Evolutionary conservation across 2,797 vertebrate genomes (phyloP), one percentile per base, ranked within the genome.

Genomic region (Cryptoprocta ferox): DNA sequence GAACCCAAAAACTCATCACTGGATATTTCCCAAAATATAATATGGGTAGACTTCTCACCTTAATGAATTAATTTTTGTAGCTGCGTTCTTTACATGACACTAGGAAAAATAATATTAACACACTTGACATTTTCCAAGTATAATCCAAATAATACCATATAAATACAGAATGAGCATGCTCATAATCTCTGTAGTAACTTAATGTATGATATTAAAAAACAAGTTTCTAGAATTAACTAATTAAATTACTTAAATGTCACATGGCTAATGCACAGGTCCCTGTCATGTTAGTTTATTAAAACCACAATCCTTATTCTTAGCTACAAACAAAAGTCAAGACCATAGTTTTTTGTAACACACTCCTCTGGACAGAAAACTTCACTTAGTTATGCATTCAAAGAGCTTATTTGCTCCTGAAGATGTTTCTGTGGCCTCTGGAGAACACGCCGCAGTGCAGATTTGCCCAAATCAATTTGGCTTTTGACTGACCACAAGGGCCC

Each of bases 211-310:
- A 87, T 50, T 91, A 19, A 50, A 50, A 97, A 96, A 91, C 45
- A 92, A 83, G 61, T 80, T 86, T 93, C 37, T 86, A 91, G 70
- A 86, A 94, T 96, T 92, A 73, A 95, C 45, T 59, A 95, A 90
- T 56, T 83, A 94, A 94, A 95, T 96, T 88, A 94, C 94, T 96
- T 88, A 92, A 70, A 78, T 89, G 79, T 91, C 45, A 76, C 32
- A 53, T 48, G 16, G 70, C 71, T 94, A 97, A 86, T 48, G 15
- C 39, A 71, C 30, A 95, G 63, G 37, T 96, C 45, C 95, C 78
- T 92, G 24, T 94, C 75, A 70, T 53, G 3, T 91, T 70, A 83
- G 42, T 86, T 95, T 90, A 32, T 37, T 90, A 82, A 97, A 92
- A 84, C 35, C 63, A 92, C 30, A 97, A 14, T n/a, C 37, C 21